Evolutionary conservation across 2,113 vertebrate species (phyloP).

Genomic region (Antigone vipio): DNA sequence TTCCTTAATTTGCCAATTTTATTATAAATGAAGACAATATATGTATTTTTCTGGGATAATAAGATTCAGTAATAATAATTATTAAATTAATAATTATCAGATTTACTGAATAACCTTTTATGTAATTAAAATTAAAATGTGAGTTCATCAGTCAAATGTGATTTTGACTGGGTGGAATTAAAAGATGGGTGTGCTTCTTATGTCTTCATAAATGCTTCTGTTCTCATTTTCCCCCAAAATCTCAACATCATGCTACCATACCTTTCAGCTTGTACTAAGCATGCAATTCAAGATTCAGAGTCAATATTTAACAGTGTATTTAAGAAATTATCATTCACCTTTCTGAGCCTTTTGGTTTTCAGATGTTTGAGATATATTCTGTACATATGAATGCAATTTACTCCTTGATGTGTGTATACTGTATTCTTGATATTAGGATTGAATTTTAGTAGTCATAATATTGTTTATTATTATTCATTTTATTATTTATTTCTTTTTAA

Average conservation of each 20-base stretch:
- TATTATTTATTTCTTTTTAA: background rate
- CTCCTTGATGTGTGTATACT: background rate
- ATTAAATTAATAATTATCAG: background rate
- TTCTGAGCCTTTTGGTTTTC: background rate
- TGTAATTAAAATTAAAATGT: background rate
- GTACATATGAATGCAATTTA: background rate
- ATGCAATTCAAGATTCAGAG: background rate
- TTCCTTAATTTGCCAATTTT: background rate
- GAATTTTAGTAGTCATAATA: background rate
- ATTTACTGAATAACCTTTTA: background rate
- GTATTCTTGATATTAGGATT: background rate
- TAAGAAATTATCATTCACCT: background rate
- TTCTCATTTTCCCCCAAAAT: background rate
- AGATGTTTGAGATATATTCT: background rate
- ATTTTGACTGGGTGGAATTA: background rate
- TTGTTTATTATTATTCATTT: background rate
- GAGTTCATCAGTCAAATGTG: background rate
- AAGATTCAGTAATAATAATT: background rate
- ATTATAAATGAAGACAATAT: background rate
- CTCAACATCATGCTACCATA: background rate
- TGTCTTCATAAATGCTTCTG: background rate
- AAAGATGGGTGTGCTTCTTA: background rate
- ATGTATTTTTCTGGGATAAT: background rate
- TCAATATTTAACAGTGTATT: background rate
- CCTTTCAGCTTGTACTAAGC: background rate